Conservation (phyloP, 2,797 vertebrate species). For the Phrynocephalus guinanensis region DNA sequence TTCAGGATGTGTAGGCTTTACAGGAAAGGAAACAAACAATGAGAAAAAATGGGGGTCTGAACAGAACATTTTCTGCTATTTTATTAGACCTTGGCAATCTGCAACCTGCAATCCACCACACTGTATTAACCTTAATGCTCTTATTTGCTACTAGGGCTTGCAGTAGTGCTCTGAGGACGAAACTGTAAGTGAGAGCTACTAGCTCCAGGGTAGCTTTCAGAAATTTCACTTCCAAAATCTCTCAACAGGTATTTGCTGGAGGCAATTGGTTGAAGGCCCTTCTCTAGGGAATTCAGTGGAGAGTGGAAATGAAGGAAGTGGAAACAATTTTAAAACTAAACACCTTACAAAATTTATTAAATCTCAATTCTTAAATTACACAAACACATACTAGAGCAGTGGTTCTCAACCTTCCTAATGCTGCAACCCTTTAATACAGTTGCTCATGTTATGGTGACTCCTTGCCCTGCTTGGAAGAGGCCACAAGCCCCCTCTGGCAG, state of each 20-base stretch:
- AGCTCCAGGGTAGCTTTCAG: constrained; percentile 38
- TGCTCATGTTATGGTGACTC: no score
- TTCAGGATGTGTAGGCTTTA: background rate
- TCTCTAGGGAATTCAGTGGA: constrained; percentile 42
- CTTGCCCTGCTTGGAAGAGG: no score
- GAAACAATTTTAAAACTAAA: background rate
- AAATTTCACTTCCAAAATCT: constrained; percentile 39
- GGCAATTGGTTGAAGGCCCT: constrained; percentile 41
- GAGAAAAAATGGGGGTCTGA: background rate
- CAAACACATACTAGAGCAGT: background rate
- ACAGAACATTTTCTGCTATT: constrained; percentile 23
- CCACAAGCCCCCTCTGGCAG: no score
- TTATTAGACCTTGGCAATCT: constrained; percentile 39
- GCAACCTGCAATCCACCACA: constrained; percentile 27
- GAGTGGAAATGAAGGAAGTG: background rate
- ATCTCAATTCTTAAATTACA: constrained; percentile 8
- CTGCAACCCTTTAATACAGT: no score
- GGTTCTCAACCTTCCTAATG: no score
- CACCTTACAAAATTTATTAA: background rate
- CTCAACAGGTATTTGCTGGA: constrained; percentile 50
- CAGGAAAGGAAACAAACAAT: background rate
- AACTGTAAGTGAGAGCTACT: constrained; percentile 35
- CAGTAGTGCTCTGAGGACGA: constrained; percentile 7
- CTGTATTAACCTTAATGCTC: background rate
- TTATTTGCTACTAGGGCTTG: background rate